phyloP scores from a whole-genome alignment of 1,140 invertebrate species.

The Orius laevigatus region DNA sequence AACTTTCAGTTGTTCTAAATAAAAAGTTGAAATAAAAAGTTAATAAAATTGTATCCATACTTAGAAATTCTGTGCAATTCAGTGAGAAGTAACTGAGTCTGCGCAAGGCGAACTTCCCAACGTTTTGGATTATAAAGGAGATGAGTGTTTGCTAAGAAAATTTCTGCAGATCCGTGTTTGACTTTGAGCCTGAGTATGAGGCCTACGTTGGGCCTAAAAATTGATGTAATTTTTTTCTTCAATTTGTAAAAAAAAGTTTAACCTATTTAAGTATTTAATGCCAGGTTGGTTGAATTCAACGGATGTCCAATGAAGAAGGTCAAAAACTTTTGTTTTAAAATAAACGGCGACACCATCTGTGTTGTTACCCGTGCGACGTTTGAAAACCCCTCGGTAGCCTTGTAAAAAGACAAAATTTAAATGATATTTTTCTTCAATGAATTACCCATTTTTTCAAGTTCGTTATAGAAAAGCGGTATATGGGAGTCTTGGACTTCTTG shows the following conservation, averaged over 20 bases:
- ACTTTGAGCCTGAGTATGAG: constrained; percentile 52
- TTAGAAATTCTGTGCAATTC: constrained; percentile 69
- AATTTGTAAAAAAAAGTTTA: not conserved
- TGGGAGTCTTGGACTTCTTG: constrained; percentile 78
- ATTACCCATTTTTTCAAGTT: constrained; percentile 28
- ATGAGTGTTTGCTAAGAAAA: constrained; percentile 75
- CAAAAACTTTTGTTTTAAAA: constrained; percentile 46
- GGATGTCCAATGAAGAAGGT: constrained; percentile 36
- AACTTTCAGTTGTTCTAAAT: not conserved
- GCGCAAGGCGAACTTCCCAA: constrained; percentile 75
- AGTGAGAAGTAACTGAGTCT: constrained; percentile 59
- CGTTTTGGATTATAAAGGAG: constrained; percentile 81
- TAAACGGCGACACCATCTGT: constrained; percentile 74
- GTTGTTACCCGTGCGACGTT: constrained; percentile 33
- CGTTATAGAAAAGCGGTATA: constrained; percentile 40
- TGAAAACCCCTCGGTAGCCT: constrained; percentile 29
- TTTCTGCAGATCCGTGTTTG: not conserved
- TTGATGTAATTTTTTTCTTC: not conserved
- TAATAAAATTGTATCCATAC: constrained; percentile 21
- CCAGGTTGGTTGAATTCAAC: constrained; percentile 38
- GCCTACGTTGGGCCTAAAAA: constrained; percentile 53
- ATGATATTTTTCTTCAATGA: constrained; percentile 18
- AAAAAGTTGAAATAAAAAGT: not conserved
- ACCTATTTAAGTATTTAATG: constrained; percentile 48
- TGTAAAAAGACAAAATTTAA: constrained; percentile 13